Base-by-base conservation (phyloP, 1,140 invertebrate genomes). In the Ceratosolen solmsi region DNA sequence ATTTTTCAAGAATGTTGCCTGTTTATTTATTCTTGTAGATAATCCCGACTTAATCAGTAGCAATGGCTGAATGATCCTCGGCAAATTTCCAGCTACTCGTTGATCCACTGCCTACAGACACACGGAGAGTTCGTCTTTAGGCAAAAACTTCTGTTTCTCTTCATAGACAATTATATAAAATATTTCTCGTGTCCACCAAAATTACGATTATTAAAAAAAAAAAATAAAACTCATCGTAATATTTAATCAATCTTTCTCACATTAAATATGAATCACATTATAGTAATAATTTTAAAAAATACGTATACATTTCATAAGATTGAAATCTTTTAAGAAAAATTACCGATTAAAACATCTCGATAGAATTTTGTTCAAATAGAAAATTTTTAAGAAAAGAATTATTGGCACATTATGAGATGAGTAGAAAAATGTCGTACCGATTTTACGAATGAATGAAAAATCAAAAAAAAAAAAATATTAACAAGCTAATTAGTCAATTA, bases 101-200 rank as follows among this genome's bases (percentile, higher is more conserved):
- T n/a, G 65, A 60, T 85, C 84, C 63, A 49, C 71, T 84, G 85
- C 87, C 88, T 89, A 84, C 80, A 84, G 86, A 88, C 83, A 88
- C 86, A 88, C 85, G 86, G 82, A 87, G 83, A 87, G 81, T 87
- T 83, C 82, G 83, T 84, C 84, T 88, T n/a, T n/a, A n/a, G n/a
- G n/a, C 25, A 77, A 36, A 49, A 46, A n/a, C 79, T 79, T 79
- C 79, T 74, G 17, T 74, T 13, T 65, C 30, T 63, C 58, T 80
- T 68, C 71, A 60, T 46, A n/a, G 54, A 17, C 27, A 56, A 49
- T 20, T 9, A 30, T 63, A n/a, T 30, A 73, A 72, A 73, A 11
- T 22, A 36, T 46, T 46, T 49, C 63, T 51, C 30, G 22, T 60
- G 68, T 79, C 79, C 56, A 80, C 56, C 79, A 79, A 79, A 79